Evolutionary conservation across 2,113 vertebrate species (phyloP).

Genomic region (Lepidothrix coronata): DNA sequence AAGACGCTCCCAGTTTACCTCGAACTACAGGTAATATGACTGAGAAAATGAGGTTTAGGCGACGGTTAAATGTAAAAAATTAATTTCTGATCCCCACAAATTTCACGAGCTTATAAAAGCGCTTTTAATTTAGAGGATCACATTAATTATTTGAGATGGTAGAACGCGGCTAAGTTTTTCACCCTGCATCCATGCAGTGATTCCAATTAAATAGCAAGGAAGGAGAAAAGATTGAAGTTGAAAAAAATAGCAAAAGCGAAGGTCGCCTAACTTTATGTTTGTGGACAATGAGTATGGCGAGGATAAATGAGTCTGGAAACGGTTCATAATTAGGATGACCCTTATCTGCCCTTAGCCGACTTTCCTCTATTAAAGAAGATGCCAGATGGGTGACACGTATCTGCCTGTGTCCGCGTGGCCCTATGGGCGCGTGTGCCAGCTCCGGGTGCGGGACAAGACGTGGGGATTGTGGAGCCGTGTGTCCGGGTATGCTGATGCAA

Average conservation of each 20-base stretch:
- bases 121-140: not conserved
- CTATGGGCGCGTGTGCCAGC: not conserved
- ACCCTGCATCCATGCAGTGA: not conserved
- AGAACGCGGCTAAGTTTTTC: not conserved
- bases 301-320: not conserved
- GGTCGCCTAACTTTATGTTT: not conserved
- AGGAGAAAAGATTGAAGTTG: not conserved
- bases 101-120: not conserved
- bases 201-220: not conserved
- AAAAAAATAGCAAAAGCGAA: not conserved
- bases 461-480: not conserved
- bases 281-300: not conserved
- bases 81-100: not conserved
- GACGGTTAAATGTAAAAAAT: not conserved
- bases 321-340: not conserved
- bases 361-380: not conserved
- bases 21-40: not conserved
- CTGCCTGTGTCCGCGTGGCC: not conserved
- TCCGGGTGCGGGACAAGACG: slow-evolving; percentile 16
- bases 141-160: not conserved
- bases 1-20: not conserved
- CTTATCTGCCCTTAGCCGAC: slow-evolving; percentile 34
- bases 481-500: slow-evolving; percentile 61
- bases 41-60: not conserved
- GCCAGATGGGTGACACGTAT: slow-evolving; percentile 14